These are phyloP conservation scores for Thecocarcelia acutangulata DNA, from an alignment of 2,888 invertebrate genomes.

Conservation along the genomic window DNA sequence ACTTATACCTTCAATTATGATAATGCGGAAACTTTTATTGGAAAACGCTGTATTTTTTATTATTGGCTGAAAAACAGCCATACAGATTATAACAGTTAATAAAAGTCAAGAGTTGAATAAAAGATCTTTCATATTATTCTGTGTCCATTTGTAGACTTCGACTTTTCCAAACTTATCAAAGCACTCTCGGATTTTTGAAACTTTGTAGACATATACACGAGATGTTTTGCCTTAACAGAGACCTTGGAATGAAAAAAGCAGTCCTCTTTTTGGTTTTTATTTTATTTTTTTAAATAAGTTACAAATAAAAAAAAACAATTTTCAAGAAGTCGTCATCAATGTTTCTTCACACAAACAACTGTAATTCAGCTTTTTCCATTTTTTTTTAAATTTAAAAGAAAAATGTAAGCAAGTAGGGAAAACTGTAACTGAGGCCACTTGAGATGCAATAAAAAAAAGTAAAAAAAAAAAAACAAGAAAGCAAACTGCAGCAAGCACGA, in stretches of 20 bases:
- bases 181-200: conserved; percentile 11
- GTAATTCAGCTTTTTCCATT: conserved; percentile 24
- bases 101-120: no score
- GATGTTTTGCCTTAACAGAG: conserved; percentile 28
- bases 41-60: no score
- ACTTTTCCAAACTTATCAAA: conserved; percentile 7
- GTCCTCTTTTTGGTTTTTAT: conserved; percentile 20
- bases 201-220: conserved; percentile 15
- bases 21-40: no score
- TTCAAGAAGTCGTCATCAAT: conserved; percentile 55
- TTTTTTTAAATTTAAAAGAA: conserved; percentile 41
- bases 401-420: conserved; percentile 60
- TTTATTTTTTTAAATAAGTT: conserved; percentile 13
- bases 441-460: conserved; percentile 55
- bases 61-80: no score
- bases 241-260: conserved; percentile 39
- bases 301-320: conserved; percentile 36
- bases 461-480: conserved; percentile 55
- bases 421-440: conserved; percentile 69
- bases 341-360: conserved; percentile 20
- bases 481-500: conserved; percentile 65
- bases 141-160: no score
- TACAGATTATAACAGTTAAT: no score
- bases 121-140: no score
- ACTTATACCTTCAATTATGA: no score